Base-by-base conservation (phyloP, 2,797 vertebrate species). In the Graptemys geographica region DNA sequence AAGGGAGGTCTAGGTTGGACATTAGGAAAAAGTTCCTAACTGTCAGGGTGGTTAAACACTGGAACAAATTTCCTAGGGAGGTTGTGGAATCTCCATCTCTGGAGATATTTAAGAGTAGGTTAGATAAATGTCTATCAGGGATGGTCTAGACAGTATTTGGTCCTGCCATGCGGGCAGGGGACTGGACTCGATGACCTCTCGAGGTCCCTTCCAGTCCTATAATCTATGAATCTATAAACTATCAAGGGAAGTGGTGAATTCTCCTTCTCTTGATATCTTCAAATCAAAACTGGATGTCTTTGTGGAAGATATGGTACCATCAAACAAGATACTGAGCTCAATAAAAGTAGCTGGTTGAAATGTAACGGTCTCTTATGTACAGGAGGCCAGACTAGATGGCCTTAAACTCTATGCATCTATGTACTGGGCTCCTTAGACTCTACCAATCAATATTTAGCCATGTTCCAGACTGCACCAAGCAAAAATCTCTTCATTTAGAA, bases 391-490 rank as follows among this genome's bases (percentile, higher is more conserved):
- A 81, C 28, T 31, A n/a, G 5, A 94, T 94, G 79, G 88, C 41
- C 18, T 27, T 86, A 83, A 0, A 0, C 8, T 28, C 9, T 83
- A 95, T 85, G 52, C 33, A 88, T 92, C 89, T 74, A 59, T 2
- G 28, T 15, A 79, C 86, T 19, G 80, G 57, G 41, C 74, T 89
- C 88, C 81, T 83, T 1, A 81, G 72, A 81, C 52, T 80, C 51
- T 90, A 82, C 74, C 82, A 57, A 95, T 87, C 89, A 95, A 87
- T 0, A 81, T 81, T 90, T 74, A 86, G 76, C 95, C 87, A 49
- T 76, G 90, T 88, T 72, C 72, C 72, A 80, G 49, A 90, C 92
- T 55, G 78, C 87, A 87, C 1, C 79, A 55, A 92, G 95, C 27
- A n/a, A 11, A 81, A 93, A 59, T 25, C 27, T 89, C 87, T 84